phyloP scores from a whole-genome alignment of 2,797 vertebrate species.

The Meriones psammophilus region DNA sequence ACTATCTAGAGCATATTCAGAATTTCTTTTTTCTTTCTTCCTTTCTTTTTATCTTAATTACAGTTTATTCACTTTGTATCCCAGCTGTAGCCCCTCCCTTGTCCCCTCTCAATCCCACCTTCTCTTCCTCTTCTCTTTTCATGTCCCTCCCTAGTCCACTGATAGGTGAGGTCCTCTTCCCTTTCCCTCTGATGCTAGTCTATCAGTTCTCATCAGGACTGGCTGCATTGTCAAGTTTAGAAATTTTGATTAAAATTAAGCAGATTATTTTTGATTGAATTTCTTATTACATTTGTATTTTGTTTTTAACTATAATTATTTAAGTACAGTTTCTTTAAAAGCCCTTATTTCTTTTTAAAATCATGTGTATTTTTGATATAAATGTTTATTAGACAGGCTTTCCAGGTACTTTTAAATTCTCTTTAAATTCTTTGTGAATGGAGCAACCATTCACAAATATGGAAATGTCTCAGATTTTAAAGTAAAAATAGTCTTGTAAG shows the following conservation, averaged over 20 bases:
- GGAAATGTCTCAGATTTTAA: neutral
- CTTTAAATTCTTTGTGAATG: too few relatives aligned
- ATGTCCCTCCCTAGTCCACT: too few relatives aligned
- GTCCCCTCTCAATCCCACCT: too few relatives aligned
- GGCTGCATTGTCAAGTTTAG: neutral
- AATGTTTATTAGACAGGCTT: slow-evolving; percentile 30
- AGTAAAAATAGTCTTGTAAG: neutral
- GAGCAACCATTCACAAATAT: slow-evolving; percentile 53
- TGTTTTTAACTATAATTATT: neutral
- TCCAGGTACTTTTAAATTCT: slow-evolving; percentile 35
- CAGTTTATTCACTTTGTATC: too few relatives aligned
- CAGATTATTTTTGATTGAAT: neutral
- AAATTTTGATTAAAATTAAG: slow-evolving; percentile 34
- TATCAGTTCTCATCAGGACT: too few relatives aligned
- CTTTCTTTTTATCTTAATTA: too few relatives aligned
- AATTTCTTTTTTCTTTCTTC: too few relatives aligned
- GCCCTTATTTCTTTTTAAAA: slow-evolving; percentile 1
- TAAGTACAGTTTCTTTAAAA: neutral
- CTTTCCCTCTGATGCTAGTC: too few relatives aligned
- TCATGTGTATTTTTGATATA: neutral
- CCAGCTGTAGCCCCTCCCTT: too few relatives aligned
- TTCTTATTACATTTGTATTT: neutral
- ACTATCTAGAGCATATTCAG: too few relatives aligned
- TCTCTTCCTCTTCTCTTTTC: too few relatives aligned
- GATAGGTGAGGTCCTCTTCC: too few relatives aligned